Base-by-base conservation (phyloP, 1,140 invertebrate species). In the Copidosoma floridanum region DNA sequence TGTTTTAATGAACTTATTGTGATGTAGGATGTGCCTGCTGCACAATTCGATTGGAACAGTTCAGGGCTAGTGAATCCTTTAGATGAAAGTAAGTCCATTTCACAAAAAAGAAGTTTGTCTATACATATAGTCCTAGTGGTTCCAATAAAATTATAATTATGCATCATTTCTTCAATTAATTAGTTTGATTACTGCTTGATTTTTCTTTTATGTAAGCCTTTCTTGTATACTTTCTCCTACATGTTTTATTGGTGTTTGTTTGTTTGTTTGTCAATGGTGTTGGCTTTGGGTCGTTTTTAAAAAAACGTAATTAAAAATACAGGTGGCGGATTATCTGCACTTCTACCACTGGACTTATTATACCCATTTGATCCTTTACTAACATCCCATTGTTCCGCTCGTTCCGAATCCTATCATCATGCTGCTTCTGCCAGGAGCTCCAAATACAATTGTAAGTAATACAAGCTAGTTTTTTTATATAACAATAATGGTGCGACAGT, bases 31-130 rank as follows among this genome's bases (percentile, higher is more conserved):
- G 81, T 86, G 67, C 85, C 85, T 60, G 83, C 81, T 51, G 85
- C 82, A 44, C 82, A 87, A 68, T 87, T 88, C 70, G 85, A 87
- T 74, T 88, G 86, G 85, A 84, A 80, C 65, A 82, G 81, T 70
- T 83, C 85, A 64, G 86, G 85, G 38, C 74, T 88, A 48, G 79
- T 83, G 16, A 87, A 87, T 80, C 85, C 86, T 52, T 75, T 87
- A 61, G 86, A 87, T 73, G 80, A 72, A 66, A 77, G 86, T 87
- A 82, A 85, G 85, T 85, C 79, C 29, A 32, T 32, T 12, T 8
- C 6, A 8, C 12, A 12, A 8, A 32, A 12, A 32, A 32, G 29
- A 32, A 10, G n/a, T n/a, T n/a, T n/a, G n/a, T n/a, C n/a, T n/a
- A n/a, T n/a, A n/a, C n/a, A n/a, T n/a, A n/a, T n/a, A n/a, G n/a